Base-by-base conservation (phyloP, 2,113 vertebrate species). In the Cynoglossus semilaevis region DNA sequence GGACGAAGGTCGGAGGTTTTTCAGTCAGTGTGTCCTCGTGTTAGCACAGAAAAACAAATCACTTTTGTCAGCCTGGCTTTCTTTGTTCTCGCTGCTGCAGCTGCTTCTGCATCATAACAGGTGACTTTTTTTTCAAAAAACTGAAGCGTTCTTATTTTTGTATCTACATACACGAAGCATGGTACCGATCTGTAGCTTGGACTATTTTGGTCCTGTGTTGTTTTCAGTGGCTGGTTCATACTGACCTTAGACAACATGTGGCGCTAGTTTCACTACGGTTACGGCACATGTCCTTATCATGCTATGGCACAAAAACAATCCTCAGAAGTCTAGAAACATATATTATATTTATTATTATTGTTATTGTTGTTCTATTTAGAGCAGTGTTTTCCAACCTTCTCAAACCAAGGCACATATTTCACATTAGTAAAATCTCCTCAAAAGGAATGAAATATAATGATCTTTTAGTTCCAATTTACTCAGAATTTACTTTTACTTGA, bases 121-220 rank as follows among this genome's bases (percentile, higher is more conserved):
- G 58, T 60, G 51, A 40, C 63, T 77, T 70, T 38, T 67, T 41
- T 5, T 13, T 41, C 12, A 41, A 65, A 70, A 40, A 54, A 75
- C 18, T 13, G 41, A 55, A 69, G 55, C 70, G 51, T 72, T 72
- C 46, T 73, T 53, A 57, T 68, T 72, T 64, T 53, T 76, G 66
- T 80, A 74, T 49, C 58, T 56, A 58, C 76, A 71, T 59, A 57
- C 36, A 45, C 37, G 45, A 74, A 74, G 62, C 67, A 72, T 67
- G 15, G 52, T 63, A 73, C 66, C 48, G 59, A 46, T 50, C 59
- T 70, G 37, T 83, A 64, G 10, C 37, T 74, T 35, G 5, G 56
- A 70, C 63, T 74, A 60, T 81, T 83, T 78, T 58, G 63, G 71
- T 80, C 74, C 66, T 63, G 75, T 83, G 82, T 70, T 72, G 75